Evolutionary conservation across 2,113 vertebrate species (phyloP), one percentile per base, ranked within the genome.

Genomic region (Chloropsis cyanopogon): DNA sequence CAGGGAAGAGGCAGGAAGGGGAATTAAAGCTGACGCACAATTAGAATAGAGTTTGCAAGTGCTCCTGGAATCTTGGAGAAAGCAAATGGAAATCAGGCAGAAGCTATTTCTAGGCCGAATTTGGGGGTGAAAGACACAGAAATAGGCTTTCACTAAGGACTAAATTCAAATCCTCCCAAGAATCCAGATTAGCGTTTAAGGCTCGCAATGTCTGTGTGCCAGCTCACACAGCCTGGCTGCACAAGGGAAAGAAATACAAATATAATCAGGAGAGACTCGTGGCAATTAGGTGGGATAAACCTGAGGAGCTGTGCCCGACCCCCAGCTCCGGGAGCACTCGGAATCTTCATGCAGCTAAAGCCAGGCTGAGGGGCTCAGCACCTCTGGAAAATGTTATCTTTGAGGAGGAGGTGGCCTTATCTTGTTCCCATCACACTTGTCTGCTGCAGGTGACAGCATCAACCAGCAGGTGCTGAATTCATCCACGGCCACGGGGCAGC

Each of bases 21-120:
- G 79, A 96, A 94, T 93, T 54, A 78, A 64, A 90, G 86, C 92
- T 93, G 93, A 86, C 92, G 92, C 52, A 35, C 50, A 21, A 70
- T 77, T 84, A 76, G 50, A 88, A 66, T 18, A 46, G 41, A 80
- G 84, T 33, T 87, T 52, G 77, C 46, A 46, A 92, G 93, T 31
- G 82, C 69, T 92, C 61, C 80, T 86, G 88, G 50, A 90, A 82
- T 64, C 68, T 84, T 33, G 15, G 26, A 84, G 54, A 73, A 84
- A 70, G 87, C 89, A 57, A 91, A 35, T 11, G 60, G 76, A 69
- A 68, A 75, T 68, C 44, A 65, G 82, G 81, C 70, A 92, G 68
- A 53, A 93, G 72, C 86, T 92, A 86, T 90, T 94, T 88, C 76
- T 66, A 56, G 42, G 69, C 86, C 92, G 56, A 64, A 76, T 92